These are phyloP conservation scores for Lophius piscatorius DNA, from an alignment of 2,113 vertebrate genomes.

Conservation along the genomic window DNA sequence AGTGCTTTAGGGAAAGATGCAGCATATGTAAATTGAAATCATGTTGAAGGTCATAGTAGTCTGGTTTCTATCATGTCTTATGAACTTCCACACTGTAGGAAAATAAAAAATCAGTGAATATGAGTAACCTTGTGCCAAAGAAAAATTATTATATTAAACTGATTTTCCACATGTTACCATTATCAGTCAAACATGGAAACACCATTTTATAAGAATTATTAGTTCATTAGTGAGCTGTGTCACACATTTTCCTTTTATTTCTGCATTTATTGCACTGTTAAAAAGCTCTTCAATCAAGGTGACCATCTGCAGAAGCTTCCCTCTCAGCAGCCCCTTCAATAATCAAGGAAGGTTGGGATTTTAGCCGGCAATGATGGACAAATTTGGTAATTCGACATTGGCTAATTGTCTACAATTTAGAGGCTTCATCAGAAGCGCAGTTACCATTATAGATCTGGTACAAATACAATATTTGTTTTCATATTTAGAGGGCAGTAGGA, in stretches of 20 bases:
- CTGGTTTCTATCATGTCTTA: conserved; percentile 5
- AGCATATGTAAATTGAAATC: conserved; percentile 12
- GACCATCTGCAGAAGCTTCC: conserved; percentile 53
- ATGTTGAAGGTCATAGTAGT: conserved; percentile 25
- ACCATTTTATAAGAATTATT: too few species aligned
- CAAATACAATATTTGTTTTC: conserved; percentile 36
- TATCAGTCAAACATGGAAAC: too few species aligned
- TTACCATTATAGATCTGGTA: conserved; percentile 41
- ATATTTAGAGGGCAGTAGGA: conserved; percentile 2
- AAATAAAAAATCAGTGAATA: too few species aligned
- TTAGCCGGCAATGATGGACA: conserved; percentile 40
- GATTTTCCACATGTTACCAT: too few species aligned
- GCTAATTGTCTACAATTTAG: conserved; percentile 56
- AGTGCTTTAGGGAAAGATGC: conserved; percentile 1
- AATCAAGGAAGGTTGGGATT: conserved; percentile 43
- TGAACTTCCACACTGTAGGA: background rate
- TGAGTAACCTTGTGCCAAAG: too few species aligned
- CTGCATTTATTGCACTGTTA: background rate
- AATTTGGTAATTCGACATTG: conserved; percentile 55
- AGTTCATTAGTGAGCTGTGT: too few species aligned
- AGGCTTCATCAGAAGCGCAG: conserved; percentile 33
- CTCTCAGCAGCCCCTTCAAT: conserved; percentile 42
- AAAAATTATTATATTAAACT: too few species aligned
- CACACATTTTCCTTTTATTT: too few species aligned
- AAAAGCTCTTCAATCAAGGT: conserved; percentile 43